These are phyloP conservation scores for Sylvietta virens DNA, from an alignment of 2,113 vertebrate genomes.

Conservation along the genomic window DNA sequence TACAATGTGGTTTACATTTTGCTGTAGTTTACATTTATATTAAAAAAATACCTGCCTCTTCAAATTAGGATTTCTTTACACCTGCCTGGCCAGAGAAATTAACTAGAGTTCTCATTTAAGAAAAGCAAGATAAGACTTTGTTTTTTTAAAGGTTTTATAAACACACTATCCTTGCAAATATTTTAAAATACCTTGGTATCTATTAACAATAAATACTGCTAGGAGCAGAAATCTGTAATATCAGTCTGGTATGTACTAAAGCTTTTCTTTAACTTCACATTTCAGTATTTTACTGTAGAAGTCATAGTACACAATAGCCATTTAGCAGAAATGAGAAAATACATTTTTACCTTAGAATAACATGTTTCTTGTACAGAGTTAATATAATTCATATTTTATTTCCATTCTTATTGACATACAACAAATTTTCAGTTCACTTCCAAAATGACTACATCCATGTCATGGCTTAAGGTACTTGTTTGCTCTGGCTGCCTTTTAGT, in stretches of 20 bases:
- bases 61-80: background rate
- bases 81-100: background rate
- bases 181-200: background rate
- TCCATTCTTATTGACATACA: background rate
- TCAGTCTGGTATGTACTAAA: background rate
- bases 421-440: background rate
- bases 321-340: background rate
- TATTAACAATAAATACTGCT: background rate
- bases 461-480: background rate
- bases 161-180: background rate
- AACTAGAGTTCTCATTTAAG: background rate
- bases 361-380: background rate
- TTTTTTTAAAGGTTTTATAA: background rate
- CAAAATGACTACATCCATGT: background rate
- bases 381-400: background rate
- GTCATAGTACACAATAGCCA: background rate
- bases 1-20: constrained; percentile 5
- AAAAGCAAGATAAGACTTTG: background rate
- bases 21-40: background rate
- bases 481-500: background rate
- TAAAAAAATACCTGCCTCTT: background rate
- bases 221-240: background rate
- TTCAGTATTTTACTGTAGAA: constrained; percentile 26
- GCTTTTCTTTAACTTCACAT: constrained; percentile 1
- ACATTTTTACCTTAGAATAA: background rate